These are phyloP conservation scores for Bombus huntii DNA, from an alignment of 1,140 invertebrate genomes.

Conservation along the genomic window DNA sequence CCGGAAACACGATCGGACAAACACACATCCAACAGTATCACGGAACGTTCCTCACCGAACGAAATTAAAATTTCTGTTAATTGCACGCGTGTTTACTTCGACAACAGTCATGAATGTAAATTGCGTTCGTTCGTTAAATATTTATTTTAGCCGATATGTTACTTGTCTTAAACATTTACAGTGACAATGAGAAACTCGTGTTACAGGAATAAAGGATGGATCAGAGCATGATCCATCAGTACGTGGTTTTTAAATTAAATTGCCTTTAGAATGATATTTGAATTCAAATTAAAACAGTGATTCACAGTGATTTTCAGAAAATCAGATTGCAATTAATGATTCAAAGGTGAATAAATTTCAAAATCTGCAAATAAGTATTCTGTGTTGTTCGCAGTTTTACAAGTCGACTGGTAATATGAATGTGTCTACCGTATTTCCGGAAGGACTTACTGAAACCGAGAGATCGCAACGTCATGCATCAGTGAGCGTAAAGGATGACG, in stretches of 20 bases:
- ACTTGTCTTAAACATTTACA: too few species aligned
- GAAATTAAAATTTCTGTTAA: constrained; percentile 11
- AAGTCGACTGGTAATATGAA: constrained; percentile 70
- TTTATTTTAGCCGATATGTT: neutral
- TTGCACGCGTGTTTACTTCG: neutral
- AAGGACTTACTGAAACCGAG: constrained; percentile 67
- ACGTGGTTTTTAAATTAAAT: neutral
- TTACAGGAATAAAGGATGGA: neutral
- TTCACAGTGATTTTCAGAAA: neutral
- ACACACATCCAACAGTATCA: neutral
- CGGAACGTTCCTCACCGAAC: neutral
- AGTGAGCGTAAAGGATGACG: constrained; percentile 43
- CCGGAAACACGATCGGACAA: constrained; percentile 10
- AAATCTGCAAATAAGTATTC: neutral
- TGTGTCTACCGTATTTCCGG: constrained; percentile 78
- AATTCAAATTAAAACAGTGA: neutral
- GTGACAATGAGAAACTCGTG: neutral
- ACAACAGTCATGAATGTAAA: constrained; percentile 7
- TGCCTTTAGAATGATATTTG: neutral
- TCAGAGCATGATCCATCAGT: neutral
- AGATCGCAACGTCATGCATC: constrained; percentile 44
- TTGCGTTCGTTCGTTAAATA: neutral
- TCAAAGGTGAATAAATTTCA: neutral
- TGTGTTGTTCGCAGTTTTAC: constrained; percentile 40
- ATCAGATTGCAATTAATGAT: neutral